Evolutionary conservation across 1,140 invertebrate species (phyloP).

Genomic region (Lasioglossum albipes): DNA sequence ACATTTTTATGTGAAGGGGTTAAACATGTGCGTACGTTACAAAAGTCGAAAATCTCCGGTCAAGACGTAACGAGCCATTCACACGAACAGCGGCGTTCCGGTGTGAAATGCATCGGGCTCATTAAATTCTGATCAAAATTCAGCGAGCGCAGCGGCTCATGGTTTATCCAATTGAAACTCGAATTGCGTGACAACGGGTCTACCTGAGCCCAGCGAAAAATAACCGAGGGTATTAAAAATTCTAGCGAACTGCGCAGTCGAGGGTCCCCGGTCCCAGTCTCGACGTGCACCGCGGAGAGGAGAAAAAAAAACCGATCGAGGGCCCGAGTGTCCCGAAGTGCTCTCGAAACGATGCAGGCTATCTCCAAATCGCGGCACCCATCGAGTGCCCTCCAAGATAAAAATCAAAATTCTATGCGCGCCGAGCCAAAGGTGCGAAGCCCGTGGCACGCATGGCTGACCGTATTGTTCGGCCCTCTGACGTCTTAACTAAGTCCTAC

Average conservation of each 20-base stretch:
- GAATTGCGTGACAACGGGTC: neutral
- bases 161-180: neutral
- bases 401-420: slow-evolving; percentile 76
- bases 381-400: slow-evolving; percentile 79
- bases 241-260: slow-evolving; percentile 57
- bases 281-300: neutral
- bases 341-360: slow-evolving; percentile 73
- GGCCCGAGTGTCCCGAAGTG: slow-evolving; percentile 61
- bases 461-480: slow-evolving; percentile 76
- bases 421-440: slow-evolving; percentile 76
- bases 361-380: slow-evolving; percentile 77
- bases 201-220: neutral
- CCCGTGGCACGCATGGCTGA: slow-evolving; percentile 77
- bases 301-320: slow-evolving; percentile 49
- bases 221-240: slow-evolving; percentile 25
- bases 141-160: neutral
- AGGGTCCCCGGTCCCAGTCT: slow-evolving; percentile 51
- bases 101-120: too few relatives aligned
- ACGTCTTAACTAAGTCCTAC: slow-evolving; percentile 80
- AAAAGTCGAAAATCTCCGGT: too few relatives aligned
- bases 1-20: too few relatives aligned
- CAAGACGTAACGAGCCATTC: too few relatives aligned
- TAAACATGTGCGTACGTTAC: too few relatives aligned
- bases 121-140: slow-evolving; percentile 16
- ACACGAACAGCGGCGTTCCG: too few relatives aligned